Base-by-base conservation (phyloP, 2,113 vertebrate genomes). In the Catharus minimus region DNA sequence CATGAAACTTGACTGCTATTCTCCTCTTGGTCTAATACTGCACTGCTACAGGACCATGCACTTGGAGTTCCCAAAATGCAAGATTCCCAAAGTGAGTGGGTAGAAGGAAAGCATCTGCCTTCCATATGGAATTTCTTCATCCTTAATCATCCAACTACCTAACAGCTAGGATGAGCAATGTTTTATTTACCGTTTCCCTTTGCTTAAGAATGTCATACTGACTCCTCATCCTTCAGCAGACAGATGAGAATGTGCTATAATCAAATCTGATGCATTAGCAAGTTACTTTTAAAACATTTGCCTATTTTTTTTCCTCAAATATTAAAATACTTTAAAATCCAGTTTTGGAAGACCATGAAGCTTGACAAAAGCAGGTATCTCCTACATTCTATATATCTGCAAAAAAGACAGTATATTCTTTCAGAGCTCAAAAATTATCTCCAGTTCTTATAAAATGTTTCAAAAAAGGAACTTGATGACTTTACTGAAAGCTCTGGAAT, bases 121-220 rank as follows among this genome's bases (percentile, higher is more conserved):
- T 82, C 86, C 89, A 93, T 62, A 93, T 64, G 75, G 86, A 65
- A 80, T 73, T 46, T 87, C 55, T 78, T 86, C 62, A 92, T 56
- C 86, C 56, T 66, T 90, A 85, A 82, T 79, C 60, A 93, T 62
- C 43, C 74, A 82, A 30, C 55, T 61, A 68, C 32, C 77, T 90
- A 94, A 94, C 67, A 90, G 58, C 74, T 23, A 88, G 15, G 39
- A 94, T 82, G 75, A 94, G 87, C 74, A 81, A 72, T 65, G 32
- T 57, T 88, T 92, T 95, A 85, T 92, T 96, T 90, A 89, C 83
- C 79, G 75, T 64, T 89, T 87, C 82, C 12, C 46, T 91, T 62
- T 55, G 33, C 89, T 85, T 47, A 75, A 87, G 84, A 92, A 92
- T 80, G 71, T 89, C 86, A 93, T 32, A 15, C n/a, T 76, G 90